Evolutionary conservation across 2,888 invertebrate genomes (phyloP).

Genomic region (Oligia fasciuncula): DNA sequence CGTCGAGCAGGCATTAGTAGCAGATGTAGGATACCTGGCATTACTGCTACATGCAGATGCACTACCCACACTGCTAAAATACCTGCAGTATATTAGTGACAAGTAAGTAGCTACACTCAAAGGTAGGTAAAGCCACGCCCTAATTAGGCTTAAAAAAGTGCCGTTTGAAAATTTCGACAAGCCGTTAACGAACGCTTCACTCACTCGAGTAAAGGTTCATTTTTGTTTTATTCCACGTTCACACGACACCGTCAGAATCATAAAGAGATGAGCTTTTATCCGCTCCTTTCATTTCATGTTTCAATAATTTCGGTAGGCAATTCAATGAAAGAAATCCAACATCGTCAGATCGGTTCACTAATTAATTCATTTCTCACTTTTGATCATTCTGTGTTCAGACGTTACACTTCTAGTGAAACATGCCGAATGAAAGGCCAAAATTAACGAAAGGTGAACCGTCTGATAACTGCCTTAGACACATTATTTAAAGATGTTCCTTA

Average conservation of each 20-base stretch:
- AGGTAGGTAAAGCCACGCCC: background rate
- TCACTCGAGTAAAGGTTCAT: background rate
- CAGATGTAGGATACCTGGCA: conserved; percentile 90
- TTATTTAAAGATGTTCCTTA: background rate
- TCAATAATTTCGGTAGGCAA: background rate
- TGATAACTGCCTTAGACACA: background rate
- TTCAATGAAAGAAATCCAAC: background rate
- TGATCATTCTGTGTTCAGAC: background rate
- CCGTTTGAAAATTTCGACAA: background rate
- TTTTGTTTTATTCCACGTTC: background rate
- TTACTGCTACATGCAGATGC: conserved; percentile 94
- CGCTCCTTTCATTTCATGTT: background rate
- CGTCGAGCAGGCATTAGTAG: conserved; percentile 94
- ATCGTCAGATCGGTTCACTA: background rate
- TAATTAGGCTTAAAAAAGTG: background rate
- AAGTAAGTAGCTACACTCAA: conserved; percentile 87
- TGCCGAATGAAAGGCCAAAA: background rate
- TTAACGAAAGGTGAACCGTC: background rate
- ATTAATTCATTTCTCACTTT: background rate
- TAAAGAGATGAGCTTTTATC: background rate
- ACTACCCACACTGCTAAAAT: conserved; percentile 92
- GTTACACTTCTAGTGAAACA: background rate
- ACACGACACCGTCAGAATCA: background rate
- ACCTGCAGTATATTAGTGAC: conserved; percentile 91
- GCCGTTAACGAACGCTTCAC: background rate